These are phyloP conservation scores for Danio aesculapii DNA, from an alignment of 2,797 vertebrate species.

Conservation along the genomic window DNA sequence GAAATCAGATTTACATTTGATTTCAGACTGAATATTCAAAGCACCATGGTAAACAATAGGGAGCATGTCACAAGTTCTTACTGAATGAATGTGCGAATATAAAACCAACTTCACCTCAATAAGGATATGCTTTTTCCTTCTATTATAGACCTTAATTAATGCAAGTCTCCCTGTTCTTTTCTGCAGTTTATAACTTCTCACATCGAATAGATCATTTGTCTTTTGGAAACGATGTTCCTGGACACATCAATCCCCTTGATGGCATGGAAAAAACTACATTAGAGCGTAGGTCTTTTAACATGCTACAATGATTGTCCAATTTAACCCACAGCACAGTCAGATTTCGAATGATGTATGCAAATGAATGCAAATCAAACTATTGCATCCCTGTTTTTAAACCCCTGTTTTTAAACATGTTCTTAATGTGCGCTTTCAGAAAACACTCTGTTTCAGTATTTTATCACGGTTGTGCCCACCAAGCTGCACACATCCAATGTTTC, in stretches of 20 bases:
- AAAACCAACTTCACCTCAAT: too few species aligned
- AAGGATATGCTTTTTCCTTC: background rate
- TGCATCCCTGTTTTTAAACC: background rate
- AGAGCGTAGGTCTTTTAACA: conserved; percentile 78
- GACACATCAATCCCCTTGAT: conserved; percentile 92
- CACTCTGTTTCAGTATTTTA: conserved; percentile 98
- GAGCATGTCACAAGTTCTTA: too few species aligned
- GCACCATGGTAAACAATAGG: too few species aligned
- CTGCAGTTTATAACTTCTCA: conserved; percentile 92
- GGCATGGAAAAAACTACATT: conserved; percentile 92
- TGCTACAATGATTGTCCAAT: background rate
- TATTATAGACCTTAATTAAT: background rate
- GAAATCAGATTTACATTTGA: too few species aligned
- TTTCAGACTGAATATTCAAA: too few species aligned
- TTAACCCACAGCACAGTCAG: background rate
- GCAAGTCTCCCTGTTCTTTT: background rate
- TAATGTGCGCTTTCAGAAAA: conserved; percentile 78
- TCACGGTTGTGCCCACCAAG: conserved; percentile 97
- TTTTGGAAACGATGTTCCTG: conserved; percentile 92
- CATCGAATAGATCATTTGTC: conserved; percentile 96
- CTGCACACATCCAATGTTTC: conserved; percentile 89
- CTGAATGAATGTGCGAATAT: too few species aligned
- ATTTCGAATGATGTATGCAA: background rate
- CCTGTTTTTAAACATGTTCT: background rate
- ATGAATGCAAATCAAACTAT: background rate